Evolutionary conservation across 2,113 vertebrate genomes (phyloP), one percentile per base, ranked within the genome.

Genomic region (Eupsittula cactorum): DNA sequence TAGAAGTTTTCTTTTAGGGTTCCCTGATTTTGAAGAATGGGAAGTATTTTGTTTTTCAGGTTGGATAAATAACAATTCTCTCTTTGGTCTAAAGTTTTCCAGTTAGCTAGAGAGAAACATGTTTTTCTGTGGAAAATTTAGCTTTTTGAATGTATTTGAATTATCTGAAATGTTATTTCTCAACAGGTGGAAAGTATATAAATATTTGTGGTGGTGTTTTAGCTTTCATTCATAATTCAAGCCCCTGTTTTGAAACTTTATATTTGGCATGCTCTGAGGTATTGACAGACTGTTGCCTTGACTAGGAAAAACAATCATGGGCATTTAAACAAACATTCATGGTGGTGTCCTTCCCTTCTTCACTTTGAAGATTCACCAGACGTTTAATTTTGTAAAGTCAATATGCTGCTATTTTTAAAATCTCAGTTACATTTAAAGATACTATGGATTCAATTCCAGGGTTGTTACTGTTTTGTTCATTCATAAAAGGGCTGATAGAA

Each of bases 201-300:
- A 94, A 82, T 93, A 90, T 46, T 88, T 91, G 82, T 88, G 86
- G 62, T 78, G 44, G 13, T 84, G 60, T 83, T 94, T 69, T 52
- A 93, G 62, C 69, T 88, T 91, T 92, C 0, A 0, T 90, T 88
- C 68, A 47, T 88, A 81, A 88, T 93, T 89, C 74, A 84, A 73
- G 65, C 17, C 62, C 31, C 52, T 93, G 73, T 94, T 95, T 95
- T 92, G 73, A 95, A 88, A 76, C 79, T 92, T 93, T 42, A 18
- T 90, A 60, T 92, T 89, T 94, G 86, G 83, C 73, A 37, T 91
- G 37, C 39, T 76, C 55, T 57, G 80, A 82, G 62, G 39, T 91
- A 96, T 82, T 95, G 93, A 96, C 80, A 92, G 82, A 52, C 73
- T 70, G 31, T 88, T 95, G 90, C 86, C 68, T 81, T 75, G 65